Evolutionary conservation across 1,140 invertebrate genomes (phyloP), one percentile per base, ranked within the genome.

Genomic region (Myzus persicae): DNA sequence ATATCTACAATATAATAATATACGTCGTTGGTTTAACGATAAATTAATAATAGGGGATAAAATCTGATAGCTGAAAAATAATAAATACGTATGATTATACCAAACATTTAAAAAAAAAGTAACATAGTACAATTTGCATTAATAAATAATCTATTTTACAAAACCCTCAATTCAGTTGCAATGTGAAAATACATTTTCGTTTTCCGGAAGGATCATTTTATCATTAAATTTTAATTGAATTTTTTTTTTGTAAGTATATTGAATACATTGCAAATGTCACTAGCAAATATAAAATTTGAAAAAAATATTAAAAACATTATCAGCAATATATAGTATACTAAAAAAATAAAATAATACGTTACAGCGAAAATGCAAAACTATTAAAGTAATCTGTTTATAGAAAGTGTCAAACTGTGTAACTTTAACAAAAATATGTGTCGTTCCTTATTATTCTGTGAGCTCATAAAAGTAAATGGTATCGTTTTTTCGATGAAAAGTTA

Each of bases 361-460:
- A n/a, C n/a, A 89, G n/a, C 7, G 51, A 51, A 88, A 20, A 26
- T 38, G 8, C 42, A 38, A 48, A 51, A 51, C 87, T 51, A 51
- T 89, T 89, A 48, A 26, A 89, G 18, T 89, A 36, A 38, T 89
- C 31, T 89, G n/a, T 38, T 89, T 89, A 36, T 26, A 51, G n/a
- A 89, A 51, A 51, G 46, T 48, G 46, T 48, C 20, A 51, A 89
- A 89, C 20, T 51, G 40, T 89, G 46, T 46, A 89, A 48, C 44
- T n/a, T 87, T 36, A 24, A 36, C 20, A 48, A 88, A 88, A 88
- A 88, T 48, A 88, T 88, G 85, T 88, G 85, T 44, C 11, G 31
- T 88, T n/a, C 20, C 31, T 84, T 42, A 84, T 84, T 48, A 36
- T 88, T 88, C 36, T n/a, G n/a, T 24, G 18, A 24, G 36, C 20